Evolutionary conservation across 1,140 invertebrate species (phyloP), one percentile per base, ranked within the genome.

Genomic region (Heliconius melpomene): DNA sequence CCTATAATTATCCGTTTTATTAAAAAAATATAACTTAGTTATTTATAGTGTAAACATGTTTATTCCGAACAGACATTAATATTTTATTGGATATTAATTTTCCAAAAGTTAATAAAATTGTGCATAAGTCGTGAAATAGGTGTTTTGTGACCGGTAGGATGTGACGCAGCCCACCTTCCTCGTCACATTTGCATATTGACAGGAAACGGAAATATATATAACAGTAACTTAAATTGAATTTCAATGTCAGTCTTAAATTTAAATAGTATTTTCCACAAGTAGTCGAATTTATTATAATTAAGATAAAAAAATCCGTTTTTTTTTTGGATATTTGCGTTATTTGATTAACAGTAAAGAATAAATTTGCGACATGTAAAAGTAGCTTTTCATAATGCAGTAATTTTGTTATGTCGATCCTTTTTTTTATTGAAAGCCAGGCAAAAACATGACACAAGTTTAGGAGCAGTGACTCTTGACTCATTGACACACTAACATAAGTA

Each of bases 101-200:
- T 66, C 9, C 60, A 66, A 26, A 26, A 26, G 26, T 66, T 26
- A 66, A 38, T 72, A 72, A 72, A 72, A 36, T 26, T 72, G 18
- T n/a, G 71, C 3, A 46, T 36, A 20, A 72, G 36, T 66, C 60
- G 26, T 72, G 32, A 40, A 40, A 3, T 72, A 72, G 3, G n/a
- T 18, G 50, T 73, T 36, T 75, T 66, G 60, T 66, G 60, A 66
- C 60, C 11, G 60, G 29, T 29, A 79, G 77, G 77, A 79, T 74
- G 52, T 79, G 77, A 74, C 38, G 77, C 54, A 79, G 73, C 66
- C 26, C 50, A 74, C 23, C 72, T 74, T 74, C 77, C 72, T 74
- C 72, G 72, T 60, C 26, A 40, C 52, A 78, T 73, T 32, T 73
- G 71, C 23, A 79, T 78, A 18, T 74, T 72, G 26, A 74, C 36